These are phyloP conservation scores for Drosophila virilis DNA, from an alignment of 1,140 invertebrate genomes.

Conservation along the genomic window DNA sequence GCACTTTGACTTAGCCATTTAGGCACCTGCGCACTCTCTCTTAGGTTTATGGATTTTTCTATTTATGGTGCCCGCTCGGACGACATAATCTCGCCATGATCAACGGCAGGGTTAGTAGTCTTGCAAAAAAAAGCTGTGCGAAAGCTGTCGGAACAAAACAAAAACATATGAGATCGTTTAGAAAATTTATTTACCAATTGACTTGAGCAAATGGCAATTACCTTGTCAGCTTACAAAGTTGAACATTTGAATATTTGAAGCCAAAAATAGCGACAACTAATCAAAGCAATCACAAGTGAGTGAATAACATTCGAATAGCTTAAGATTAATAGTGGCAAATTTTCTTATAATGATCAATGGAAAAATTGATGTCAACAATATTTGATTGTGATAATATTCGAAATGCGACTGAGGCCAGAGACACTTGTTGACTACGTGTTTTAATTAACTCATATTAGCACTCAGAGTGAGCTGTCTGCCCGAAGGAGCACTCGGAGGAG, in stretches of 20 bases:
- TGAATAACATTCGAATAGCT: conserved; percentile 11
- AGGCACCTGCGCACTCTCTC: not conserved
- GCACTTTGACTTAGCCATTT: not conserved
- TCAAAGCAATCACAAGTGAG: conserved; percentile 30
- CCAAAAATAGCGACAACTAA: conserved; percentile 24
- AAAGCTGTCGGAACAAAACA: conserved; percentile 13
- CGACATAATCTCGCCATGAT: too few species aligned
- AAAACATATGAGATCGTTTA: conserved; percentile 8
- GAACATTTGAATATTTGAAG: conserved; percentile 14
- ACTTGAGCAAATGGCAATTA: conserved; percentile 13
- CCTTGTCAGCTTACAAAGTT: conserved; percentile 2
- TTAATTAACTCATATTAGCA: conserved; percentile 48
- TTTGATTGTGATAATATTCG: conserved; percentile 11
- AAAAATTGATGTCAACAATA: conserved; percentile 10
- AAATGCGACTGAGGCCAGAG: conserved; percentile 17
- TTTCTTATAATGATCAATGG: not conserved
- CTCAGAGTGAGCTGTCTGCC: not conserved
- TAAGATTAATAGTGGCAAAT: not conserved
- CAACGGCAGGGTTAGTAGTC: too few species aligned
- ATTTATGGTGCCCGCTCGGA: conserved; percentile 35
- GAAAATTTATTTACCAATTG: conserved; percentile 27
- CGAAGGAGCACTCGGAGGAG: not conserved
- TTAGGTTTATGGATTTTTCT: conserved; percentile 22
- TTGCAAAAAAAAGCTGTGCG: conserved; percentile 1
- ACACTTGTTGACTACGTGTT: conserved; percentile 56